phyloP scores from a whole-genome alignment of 2,888 invertebrate species.

The Aporophyla lueneburgensis region DNA sequence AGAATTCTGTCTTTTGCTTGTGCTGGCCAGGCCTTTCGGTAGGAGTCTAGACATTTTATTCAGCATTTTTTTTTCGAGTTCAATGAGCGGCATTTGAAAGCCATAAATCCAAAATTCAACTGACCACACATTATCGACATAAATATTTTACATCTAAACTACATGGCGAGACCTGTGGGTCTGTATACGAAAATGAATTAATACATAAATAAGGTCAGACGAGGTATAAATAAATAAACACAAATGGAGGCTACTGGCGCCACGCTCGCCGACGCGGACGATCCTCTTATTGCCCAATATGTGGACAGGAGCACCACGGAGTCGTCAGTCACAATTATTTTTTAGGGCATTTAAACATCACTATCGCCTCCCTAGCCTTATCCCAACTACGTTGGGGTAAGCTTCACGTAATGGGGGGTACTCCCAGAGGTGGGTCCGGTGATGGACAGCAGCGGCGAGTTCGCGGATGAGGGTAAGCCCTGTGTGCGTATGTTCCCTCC shows the following conservation, averaged over 20 bases:
- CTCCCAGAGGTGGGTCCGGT: too few relatives aligned
- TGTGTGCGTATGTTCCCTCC: too few relatives aligned
- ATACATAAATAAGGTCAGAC: slow-evolving; percentile 88
- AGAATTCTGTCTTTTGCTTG: too few relatives aligned
- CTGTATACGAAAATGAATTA: slow-evolving; percentile 83
- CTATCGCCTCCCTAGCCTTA: too few relatives aligned
- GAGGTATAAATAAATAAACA: slow-evolving; percentile 89
- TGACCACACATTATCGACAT: slow-evolving; percentile 45
- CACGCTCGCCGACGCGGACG: slow-evolving; percentile 84
- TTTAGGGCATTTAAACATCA: neutral
- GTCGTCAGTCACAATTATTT: slow-evolving; percentile 45
- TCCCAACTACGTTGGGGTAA: too few relatives aligned
- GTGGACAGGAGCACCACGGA: slow-evolving; percentile 75
- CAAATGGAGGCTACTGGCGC: slow-evolving; percentile 90
- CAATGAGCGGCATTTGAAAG: neutral
- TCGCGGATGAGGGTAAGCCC: too few relatives aligned
- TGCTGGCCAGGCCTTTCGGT: too few relatives aligned
- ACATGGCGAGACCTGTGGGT: slow-evolving; percentile 66
- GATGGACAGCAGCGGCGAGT: too few relatives aligned
- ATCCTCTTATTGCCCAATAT: slow-evolving; percentile 86
- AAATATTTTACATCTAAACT: slow-evolving; percentile 57
- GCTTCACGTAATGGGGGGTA: too few relatives aligned
- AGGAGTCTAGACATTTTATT: neutral
- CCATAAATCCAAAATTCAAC: neutral
- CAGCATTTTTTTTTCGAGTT: neutral